Evolutionary conservation across 2,797 vertebrate species (phyloP), one percentile per base, ranked within the genome.

Genomic region (Pyrocephalus nanus): DNA sequence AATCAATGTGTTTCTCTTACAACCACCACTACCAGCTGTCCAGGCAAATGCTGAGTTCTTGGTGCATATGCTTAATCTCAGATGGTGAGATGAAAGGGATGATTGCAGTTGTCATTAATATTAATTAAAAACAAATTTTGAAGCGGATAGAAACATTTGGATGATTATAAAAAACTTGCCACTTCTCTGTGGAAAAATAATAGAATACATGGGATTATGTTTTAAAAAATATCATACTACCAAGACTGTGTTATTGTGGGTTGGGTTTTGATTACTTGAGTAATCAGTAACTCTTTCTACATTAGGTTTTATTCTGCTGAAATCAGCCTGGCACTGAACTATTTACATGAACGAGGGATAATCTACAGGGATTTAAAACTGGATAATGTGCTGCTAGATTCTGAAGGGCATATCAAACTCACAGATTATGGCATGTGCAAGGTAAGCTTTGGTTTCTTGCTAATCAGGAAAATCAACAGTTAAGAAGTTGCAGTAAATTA

Each of bases 371-470:
- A 99, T 97, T 98, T 99, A 96, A 99, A 99, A 96, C 98, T 99
- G 96, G 99, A 99, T 98, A 99, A 99, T 64, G 99, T 99, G 60
- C 98, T 99, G n/a, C 98, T 99, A 90, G 99, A 99, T 96, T 99
- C 99, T 16, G 99, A 99, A 97, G 99, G 99, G 79, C 99, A 99
- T 98, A 99, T 99, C 97, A 99, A 99, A 97, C 99, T 99, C 84
- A 99, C 99, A 88, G 99, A 99, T 97, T 99, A 99, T 18, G 99
- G 99, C 98, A 99, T 99, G 99, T 99, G 99, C 98, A 99, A 99
- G 99, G 99, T 99, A 95, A 95, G 86, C 7, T 84, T 18, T 81
- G 42, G 32, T 86, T 90, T 38, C 29, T 88, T 84, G 16, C n/a
- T 86, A 58, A 62, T 8, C 8, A 38, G 21, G n/a, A 78, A 83